Evolutionary conservation across 2,113 vertebrate species (phyloP).

Genomic region (Regulus satrapa): DNA sequence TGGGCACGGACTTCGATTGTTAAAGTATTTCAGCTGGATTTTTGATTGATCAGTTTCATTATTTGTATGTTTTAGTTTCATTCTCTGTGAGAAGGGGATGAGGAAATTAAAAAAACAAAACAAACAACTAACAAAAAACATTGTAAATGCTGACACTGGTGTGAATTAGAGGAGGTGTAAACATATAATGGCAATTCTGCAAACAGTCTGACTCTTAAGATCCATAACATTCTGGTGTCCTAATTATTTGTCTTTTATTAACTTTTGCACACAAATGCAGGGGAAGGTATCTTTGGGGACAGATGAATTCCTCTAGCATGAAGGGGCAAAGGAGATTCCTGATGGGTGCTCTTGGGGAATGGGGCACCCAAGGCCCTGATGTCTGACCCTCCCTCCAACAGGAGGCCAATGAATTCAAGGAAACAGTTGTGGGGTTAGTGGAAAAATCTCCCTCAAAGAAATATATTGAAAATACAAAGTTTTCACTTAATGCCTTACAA

Average conservation of each 20-base stretch:
- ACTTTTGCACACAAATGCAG: not conserved
- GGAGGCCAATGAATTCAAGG: not conserved
- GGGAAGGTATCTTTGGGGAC: not conserved
- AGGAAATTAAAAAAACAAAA: not conserved
- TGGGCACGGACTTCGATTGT: not conserved
- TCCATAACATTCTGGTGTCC: not conserved
- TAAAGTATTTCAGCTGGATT: not conserved
- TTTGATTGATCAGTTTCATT: not conserved
- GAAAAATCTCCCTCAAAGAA: not conserved
- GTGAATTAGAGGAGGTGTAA: not conserved
- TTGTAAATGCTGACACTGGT: not conserved
- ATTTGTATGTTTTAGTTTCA: not conserved
- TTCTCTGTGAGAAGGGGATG: not conserved
- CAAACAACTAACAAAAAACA: too few relatives aligned
- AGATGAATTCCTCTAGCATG: not conserved
- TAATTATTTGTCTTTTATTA: not conserved
- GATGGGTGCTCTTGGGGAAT: not conserved
- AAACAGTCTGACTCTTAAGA: not conserved
- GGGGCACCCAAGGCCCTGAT: not conserved
- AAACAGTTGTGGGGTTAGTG: accelerated
- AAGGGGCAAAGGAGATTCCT: not conserved
- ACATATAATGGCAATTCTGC: not conserved
- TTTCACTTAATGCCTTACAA: not conserved
- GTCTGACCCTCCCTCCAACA: not conserved
- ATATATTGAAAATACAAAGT: not conserved